These are phyloP conservation scores for Ormyrus rosae DNA, from an alignment of 2,888 invertebrate genomes.

Conservation along the genomic window DNA sequence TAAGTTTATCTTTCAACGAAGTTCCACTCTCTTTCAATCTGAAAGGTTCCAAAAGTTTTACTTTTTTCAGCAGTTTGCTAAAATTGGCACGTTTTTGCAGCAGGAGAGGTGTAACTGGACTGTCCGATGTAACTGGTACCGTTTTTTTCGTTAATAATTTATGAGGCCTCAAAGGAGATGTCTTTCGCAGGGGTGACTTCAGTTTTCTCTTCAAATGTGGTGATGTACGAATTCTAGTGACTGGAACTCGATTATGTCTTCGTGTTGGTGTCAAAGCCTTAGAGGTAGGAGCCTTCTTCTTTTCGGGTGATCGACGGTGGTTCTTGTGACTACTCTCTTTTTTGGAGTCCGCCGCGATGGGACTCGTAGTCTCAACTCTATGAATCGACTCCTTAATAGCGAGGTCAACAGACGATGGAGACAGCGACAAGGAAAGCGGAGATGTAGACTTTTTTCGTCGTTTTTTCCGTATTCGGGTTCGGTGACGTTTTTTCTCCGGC, in stretches of 20 bases:
- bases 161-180: not conserved
- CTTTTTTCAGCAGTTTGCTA: constrained; percentile 68
- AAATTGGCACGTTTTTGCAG: constrained; percentile 50
- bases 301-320: constrained; percentile 27
- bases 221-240: not conserved
- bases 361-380: not conserved
- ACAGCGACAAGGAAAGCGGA: constrained; percentile 3
- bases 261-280: not conserved
- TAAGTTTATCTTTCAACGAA: constrained; percentile 71
- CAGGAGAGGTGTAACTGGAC: not conserved
- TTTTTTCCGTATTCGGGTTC: constrained; percentile 53
- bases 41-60: constrained; percentile 65
- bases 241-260: constrained; percentile 19
- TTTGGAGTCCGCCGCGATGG: not conserved
- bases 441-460: constrained; percentile 42
- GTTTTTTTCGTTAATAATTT: not conserved
- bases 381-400: constrained; percentile 48
- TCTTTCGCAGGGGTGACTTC: constrained; percentile 12
- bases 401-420: constrained; percentile 23
- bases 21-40: constrained; percentile 64
- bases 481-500: constrained; percentile 22
- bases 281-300: constrained; percentile 3
- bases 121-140: constrained; percentile 1
- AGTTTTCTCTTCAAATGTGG: not conserved
- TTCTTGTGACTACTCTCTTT: constrained; percentile 9